phyloP scores from a whole-genome alignment of 2,113 vertebrate genomes.

The Solenodon paradoxus region DNA sequence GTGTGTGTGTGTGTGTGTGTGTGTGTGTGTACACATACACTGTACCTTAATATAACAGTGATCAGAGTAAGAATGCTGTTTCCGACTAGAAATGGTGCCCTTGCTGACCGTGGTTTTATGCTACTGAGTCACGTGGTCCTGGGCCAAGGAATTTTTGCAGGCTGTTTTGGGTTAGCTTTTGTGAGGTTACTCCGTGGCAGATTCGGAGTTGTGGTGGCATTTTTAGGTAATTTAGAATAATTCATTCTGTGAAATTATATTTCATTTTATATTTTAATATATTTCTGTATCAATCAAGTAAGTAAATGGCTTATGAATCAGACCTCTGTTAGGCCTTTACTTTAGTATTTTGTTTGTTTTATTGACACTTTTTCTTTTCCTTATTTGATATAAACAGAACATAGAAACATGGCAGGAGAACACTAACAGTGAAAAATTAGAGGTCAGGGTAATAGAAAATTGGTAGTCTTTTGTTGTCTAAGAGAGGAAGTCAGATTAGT shows the following conservation, averaged over 20 bases:
- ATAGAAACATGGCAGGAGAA: background rate
- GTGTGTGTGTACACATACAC: too few species aligned
- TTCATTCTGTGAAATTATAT: background rate
- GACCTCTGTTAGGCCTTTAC: background rate
- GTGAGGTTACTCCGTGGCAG: background rate
- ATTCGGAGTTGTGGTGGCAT: too few species aligned
- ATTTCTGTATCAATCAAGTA: background rate
- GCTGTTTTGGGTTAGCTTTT: background rate
- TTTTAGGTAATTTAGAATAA: background rate
- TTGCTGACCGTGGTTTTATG: background rate
- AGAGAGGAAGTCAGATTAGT: background rate
- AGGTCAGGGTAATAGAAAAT: background rate
- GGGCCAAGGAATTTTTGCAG: background rate
- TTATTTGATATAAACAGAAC: background rate
- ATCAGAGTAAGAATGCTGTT: background rate
- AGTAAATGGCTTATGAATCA: background rate
- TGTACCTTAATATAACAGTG: background rate
- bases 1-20: too few species aligned
- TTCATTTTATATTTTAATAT: background rate
- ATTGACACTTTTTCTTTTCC: constrained; percentile 29
- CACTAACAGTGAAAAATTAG: background rate
- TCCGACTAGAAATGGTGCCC: background rate
- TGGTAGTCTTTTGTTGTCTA: background rate
- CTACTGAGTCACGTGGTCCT: background rate
- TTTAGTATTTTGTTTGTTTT: background rate